Percentiles rank a stretch among this genome's conserved stretches.
Evolutionary conservation across 2,113 vertebrate species (phyloP).

Genomic region (Petaurus breviceps): DNA sequence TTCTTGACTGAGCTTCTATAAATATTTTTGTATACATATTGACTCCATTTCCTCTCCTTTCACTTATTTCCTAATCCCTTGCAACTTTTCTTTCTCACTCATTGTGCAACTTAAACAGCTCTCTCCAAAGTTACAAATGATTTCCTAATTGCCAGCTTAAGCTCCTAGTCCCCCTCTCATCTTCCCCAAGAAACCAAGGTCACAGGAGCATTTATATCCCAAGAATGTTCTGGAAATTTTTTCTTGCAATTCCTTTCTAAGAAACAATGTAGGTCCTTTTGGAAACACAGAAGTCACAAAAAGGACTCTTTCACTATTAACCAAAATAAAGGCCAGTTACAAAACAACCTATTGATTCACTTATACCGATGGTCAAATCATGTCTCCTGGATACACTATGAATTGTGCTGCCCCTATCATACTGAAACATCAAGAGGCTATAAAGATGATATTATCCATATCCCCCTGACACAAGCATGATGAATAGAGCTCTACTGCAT

Average conservation of each 20-base stretch:
- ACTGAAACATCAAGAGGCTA: not conserved
- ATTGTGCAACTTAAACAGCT: not conserved
- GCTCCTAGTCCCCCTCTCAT: not conserved
- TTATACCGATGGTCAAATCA: not conserved
- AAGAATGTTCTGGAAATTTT: not conserved
- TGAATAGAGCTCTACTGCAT: not conserved
- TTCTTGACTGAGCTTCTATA: not conserved
- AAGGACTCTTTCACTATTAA: not conserved
- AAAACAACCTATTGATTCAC: not conserved
- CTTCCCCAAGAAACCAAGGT: not conserved
- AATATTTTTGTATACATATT: not conserved
- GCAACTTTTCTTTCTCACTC: not conserved
- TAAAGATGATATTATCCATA: not conserved
- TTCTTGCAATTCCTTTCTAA: not conserved
- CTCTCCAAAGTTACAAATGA: not conserved
- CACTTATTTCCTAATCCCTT: not conserved
- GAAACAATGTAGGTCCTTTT: not conserved
- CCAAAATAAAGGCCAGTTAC: not conserved
- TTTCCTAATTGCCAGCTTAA: not conserved
- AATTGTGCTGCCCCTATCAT: not conserved
- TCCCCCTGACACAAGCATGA: not conserved
- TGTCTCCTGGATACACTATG: not conserved
- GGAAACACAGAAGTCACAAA: not conserved
- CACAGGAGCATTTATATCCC: not conserved
- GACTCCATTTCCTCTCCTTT: not conserved